A percentile compares a stretch with the other conserved stretches of the same genome.
Conservation (phyloP, 2,797 vertebrate species). For the Coracias cyanogaster region DNA sequence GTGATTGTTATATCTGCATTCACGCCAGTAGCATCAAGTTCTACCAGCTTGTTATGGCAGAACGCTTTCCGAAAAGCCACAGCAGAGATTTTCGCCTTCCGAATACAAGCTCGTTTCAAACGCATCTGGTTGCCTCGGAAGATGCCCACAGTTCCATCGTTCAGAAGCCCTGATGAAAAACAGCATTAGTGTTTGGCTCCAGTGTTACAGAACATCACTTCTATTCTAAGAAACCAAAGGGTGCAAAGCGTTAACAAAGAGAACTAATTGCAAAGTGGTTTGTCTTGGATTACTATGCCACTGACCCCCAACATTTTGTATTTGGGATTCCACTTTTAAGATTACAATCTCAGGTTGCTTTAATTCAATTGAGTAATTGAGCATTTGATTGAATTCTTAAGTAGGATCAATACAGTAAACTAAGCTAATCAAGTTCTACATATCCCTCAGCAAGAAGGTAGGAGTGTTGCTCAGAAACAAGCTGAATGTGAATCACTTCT, state of each 20-base stretch:
- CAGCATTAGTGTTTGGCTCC: neutral
- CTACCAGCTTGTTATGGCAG: constrained; percentile 93
- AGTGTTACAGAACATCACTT: neutral
- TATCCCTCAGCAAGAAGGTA: constrained; percentile 13
- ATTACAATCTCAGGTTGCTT: neutral
- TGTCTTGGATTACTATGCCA: neutral
- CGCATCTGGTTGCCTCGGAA: constrained; percentile 94
- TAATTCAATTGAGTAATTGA: neutral
- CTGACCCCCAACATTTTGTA: neutral
- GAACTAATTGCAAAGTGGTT: neutral
- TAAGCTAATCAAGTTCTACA: neutral
- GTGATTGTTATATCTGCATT: constrained; percentile 97
- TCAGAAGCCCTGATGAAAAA: constrained; percentile 87
- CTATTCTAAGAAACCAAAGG: neutral
- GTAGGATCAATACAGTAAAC: neutral
- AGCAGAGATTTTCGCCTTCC: constrained; percentile 94
- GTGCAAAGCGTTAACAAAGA: neutral
- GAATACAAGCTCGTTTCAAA: constrained; percentile 92
- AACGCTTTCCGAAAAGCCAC: constrained; percentile 95
- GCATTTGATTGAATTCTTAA: neutral
- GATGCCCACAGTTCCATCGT: constrained; percentile 94
- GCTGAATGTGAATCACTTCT: neutral
- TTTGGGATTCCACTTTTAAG: neutral
- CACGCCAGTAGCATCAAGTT: constrained; percentile 94
- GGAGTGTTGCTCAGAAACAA: constrained; percentile 67